Evolutionary conservation across 2,888 invertebrate genomes (phyloP), one percentile per base, ranked within the genome.

Genomic region (Synanthedon vespiformis): DNA sequence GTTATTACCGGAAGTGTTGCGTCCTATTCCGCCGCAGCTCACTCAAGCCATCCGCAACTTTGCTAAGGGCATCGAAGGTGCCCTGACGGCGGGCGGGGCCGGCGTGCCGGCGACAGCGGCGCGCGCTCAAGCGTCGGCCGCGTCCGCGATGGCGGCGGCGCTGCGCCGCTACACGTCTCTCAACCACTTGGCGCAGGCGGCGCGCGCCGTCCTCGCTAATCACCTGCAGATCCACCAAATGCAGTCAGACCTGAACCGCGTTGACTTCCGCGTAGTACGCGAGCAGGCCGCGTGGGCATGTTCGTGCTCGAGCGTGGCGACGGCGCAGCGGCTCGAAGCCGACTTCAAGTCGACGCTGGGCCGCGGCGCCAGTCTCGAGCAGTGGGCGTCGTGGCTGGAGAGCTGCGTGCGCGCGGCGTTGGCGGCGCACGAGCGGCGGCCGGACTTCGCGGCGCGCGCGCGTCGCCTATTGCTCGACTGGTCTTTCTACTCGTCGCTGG

Each of bases 401-500:
- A 91, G 93, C 53, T 97, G 98, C 59, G 98, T 99, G 52, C 93
- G 94, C 61, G 91, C 92, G 62, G 95, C 97, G 40, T 90, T 99
- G 54, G 94, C 95, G 65, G 95, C 95, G 55, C 95, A 96, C 81
- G 94, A 94, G 72, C 94, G 93, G 44, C 92, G 93, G 64, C 89
- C 93, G 3, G 93, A 92, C 65, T 96, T 95, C 84, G 92, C 94
- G 16, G 92, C 93, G 72, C 94, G 94, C 52, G 96, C 95, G 5
- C 89, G 96, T 50, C 95, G 98, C 72, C 97, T 99, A 88, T 89
- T 99, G 65, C 92, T 99, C 57, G 98, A 98, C 86, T 99, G 99
- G 99, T 98, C 97, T 61, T 99, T 98, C 89, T 99, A 98, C 88
- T 96, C 97, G 77, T 98, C 98, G 54, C 96, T 98, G 92, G 97